Evolutionary conservation across 2,113 vertebrate genomes (phyloP), one percentile per base, ranked within the genome.

Genomic region (Burhinus oedicnemus): DNA sequence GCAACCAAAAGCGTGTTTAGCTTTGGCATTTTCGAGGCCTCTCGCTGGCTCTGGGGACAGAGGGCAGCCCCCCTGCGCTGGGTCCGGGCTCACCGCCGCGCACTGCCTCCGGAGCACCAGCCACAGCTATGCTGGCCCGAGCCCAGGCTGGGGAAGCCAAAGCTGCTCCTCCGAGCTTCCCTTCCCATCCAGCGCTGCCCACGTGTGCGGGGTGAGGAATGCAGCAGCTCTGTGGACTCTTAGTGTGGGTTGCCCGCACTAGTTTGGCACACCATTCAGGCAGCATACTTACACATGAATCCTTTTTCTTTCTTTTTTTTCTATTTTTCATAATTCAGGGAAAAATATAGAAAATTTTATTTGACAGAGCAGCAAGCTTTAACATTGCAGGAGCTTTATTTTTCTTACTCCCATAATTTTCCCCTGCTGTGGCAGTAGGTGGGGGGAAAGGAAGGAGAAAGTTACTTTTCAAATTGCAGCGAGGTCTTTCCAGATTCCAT

Each of bases 401-500:
- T 86, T 86, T 74, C 58, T 86, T 83, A 58, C 25, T 66, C 49
- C 29, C 27, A 6, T 38, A 70, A 80, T 88, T 88, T 92, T 89
- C 71, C 60, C 87, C 82, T 74, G 82, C 92, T 95, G 75, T 34
- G 42, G 54, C 47, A 69, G 38, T 58, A 54, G 2, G 7, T 62
- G 62, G 47, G 52, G 72, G 60, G 65, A 64, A 91, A 94, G 78
- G 82, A 89, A 88, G 82, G 74, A 86, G 68, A 94, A 90, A 74
- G 81, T 74, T 45, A 90, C 75, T 83, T 86, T 83, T 68, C 5
- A 9, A 94, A 83, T 51, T 86, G 70, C 70, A 91, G 93, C 2
- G 5, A 75, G 83, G 92, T 81, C 79, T 60, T 89, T 95, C 88
- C 87, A 93, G 79, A 94, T 62, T 92, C 90, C 75, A 66, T 86